phyloP scores from a whole-genome alignment of 2,113 vertebrate species.

The Capreolus pygargus region DNA sequence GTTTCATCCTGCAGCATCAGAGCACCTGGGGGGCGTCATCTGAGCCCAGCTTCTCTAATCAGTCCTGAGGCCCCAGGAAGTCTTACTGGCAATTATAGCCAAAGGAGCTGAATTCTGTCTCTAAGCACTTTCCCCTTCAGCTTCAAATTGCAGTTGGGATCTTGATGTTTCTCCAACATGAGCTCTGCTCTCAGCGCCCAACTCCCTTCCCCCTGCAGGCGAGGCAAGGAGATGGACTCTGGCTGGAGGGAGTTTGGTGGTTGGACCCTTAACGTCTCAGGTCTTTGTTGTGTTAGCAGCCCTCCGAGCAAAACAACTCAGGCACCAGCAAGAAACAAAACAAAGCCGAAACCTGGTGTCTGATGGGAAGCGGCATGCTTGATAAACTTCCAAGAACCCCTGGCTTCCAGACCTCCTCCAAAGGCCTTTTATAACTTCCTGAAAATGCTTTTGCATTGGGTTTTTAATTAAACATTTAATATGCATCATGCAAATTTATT shows the following conservation, averaged over 20 bases:
- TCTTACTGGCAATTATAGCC: not conserved
- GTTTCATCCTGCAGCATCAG: not conserved
- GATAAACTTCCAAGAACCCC: conserved; percentile 60
- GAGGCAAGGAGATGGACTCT: conserved; percentile 59
- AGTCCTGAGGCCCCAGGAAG: not conserved
- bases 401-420: conserved; percentile 75
- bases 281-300: conserved; percentile 67
- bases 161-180: conserved; percentile 49
- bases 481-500: conserved; percentile 77
- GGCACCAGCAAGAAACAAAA: conserved; percentile 61
- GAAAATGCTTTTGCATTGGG: conserved; percentile 74
- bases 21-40: not conserved
- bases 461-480: conserved; percentile 84
- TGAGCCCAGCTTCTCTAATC: not conserved
- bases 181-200: conserved; percentile 25
- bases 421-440: conserved; percentile 75
- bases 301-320: conserved; percentile 63
- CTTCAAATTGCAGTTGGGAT: conserved; percentile 64
- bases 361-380: conserved; percentile 67
- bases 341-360: conserved; percentile 67
- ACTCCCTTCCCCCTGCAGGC: conserved; percentile 51
- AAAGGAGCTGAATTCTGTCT: conserved; percentile 42
- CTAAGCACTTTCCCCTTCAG: conserved; percentile 29
- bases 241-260: conserved; percentile 54
- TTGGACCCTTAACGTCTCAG: conserved; percentile 41